These are phyloP conservation scores for Dichetophora obliterata DNA, from an alignment of 2,888 invertebrate species.

Conservation along the genomic window DNA sequence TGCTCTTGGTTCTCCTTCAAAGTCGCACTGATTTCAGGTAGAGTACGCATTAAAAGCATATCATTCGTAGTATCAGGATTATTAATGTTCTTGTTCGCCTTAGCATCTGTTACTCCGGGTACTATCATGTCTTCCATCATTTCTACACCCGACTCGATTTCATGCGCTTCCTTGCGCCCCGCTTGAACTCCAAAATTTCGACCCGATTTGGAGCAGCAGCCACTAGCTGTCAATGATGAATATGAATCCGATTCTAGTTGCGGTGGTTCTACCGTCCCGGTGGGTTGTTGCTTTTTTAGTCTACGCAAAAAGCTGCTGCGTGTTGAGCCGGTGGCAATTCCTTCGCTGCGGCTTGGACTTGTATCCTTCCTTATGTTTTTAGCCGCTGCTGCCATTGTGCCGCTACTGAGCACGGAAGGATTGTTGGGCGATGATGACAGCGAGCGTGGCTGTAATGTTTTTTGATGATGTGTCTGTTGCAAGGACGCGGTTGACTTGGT, in stretches of 20 bases:
- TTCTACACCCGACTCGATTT: constrained; percentile 69
- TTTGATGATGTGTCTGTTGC: constrained; percentile 28
- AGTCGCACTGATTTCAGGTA: background rate
- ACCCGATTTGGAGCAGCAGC: background rate
- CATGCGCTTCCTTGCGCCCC: constrained; percentile 62
- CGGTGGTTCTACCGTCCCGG: constrained; percentile 50
- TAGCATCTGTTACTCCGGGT: background rate
- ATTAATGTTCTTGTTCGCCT: background rate
- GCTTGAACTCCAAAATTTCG: constrained; percentile 42
- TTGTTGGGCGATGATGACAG: background rate
- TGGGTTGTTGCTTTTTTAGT: constrained; percentile 52
- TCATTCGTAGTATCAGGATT: background rate
- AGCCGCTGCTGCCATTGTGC: constrained; percentile 27
- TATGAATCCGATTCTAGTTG: constrained; percentile 40
- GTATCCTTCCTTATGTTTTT: constrained; percentile 54
- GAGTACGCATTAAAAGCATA: background rate
- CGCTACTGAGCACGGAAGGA: constrained; percentile 21
- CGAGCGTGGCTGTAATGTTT: constrained; percentile 33
- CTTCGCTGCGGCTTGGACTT: constrained; percentile 49
- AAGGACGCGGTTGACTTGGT: constrained; percentile 51
- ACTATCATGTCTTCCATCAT: constrained; percentile 68
- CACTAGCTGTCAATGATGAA: background rate
- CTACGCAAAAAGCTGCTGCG: constrained; percentile 60
- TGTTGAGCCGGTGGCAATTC: constrained; percentile 46
- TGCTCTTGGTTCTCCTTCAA: background rate